Conservation (phyloP, 2,113 vertebrate genomes). For the Platichthys flesus region DNA sequence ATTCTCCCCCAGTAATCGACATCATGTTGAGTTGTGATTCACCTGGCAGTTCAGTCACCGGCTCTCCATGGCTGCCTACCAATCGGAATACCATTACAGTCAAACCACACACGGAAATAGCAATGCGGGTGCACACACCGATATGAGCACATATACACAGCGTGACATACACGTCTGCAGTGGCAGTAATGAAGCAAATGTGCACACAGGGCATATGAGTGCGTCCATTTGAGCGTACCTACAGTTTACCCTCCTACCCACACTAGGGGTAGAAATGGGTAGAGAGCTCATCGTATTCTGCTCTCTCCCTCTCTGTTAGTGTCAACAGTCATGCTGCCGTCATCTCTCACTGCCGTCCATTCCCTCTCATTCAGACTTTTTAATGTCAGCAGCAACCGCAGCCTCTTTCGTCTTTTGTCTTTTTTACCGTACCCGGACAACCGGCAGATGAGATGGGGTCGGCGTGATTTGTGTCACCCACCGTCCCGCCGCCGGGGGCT, state of each 20-base stretch:
- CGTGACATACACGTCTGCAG: slow-evolving; percentile 9
- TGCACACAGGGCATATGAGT: background rate
- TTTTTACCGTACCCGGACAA: slow-evolving; percentile 18
- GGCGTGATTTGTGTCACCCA: slow-evolving; percentile 62
- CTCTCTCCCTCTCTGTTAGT: slow-evolving; percentile 1
- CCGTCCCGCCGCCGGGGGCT: slow-evolving; percentile 10
- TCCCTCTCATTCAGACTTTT: slow-evolving; percentile 37
- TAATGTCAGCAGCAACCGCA: slow-evolving; percentile 38
- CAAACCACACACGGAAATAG: slow-evolving; percentile 18
- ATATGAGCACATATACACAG: background rate
- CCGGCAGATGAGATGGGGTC: slow-evolving; percentile 60
- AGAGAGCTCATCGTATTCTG: slow-evolving; percentile 18
- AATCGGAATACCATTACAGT: slow-evolving; percentile 49
- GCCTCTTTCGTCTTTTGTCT: background rate
- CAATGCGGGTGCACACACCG: background rate
- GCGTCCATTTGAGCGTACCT: background rate
- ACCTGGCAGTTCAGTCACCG: slow-evolving; percentile 40
- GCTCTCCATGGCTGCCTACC: slow-evolving; percentile 50
- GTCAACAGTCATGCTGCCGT: slow-evolving; percentile 11
- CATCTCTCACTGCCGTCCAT: slow-evolving; percentile 18
- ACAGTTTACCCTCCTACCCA: background rate
- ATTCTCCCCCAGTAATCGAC: slow-evolving; percentile 24
- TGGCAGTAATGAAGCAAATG: slow-evolving; percentile 9
- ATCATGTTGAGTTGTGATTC: slow-evolving; percentile 42
- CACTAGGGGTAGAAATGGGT: background rate